Percentiles rank a stretch among this genome's conserved stretches.
phyloP scores from a whole-genome alignment of 2,888 invertebrate species.

The Latrodectus hesperus region DNA sequence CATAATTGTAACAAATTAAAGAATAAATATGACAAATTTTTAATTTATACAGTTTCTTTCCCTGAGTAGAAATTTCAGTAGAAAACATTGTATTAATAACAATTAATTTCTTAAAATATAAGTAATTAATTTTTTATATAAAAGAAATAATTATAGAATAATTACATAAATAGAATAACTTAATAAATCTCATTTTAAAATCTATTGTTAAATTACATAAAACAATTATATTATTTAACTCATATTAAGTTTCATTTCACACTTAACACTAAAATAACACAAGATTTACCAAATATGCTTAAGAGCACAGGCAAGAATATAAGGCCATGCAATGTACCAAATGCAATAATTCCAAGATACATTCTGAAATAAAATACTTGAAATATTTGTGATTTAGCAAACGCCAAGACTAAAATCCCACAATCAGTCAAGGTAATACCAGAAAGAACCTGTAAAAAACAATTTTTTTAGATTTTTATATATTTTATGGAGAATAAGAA shows the following conservation, averaged over 20 bases:
- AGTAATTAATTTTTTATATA: neutral
- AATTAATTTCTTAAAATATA: no score
- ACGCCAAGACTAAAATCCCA: conserved; percentile 95
- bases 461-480: neutral
- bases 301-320: conserved; percentile 97
- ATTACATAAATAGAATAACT: neutral
- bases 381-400: conserved; percentile 98
- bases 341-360: conserved; percentile 97
- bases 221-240: neutral
- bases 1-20: no score
- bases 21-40: no score
- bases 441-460: conserved; percentile 84
- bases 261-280: neutral
- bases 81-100: no score
- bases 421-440: conserved; percentile 98
- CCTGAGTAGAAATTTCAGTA: no score
- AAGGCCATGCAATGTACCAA: conserved; percentile 97
- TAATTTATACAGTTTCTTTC: no score
- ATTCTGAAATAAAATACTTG: conserved; percentile 94
- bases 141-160: neutral
- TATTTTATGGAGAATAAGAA: neutral
- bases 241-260: neutral
- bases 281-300: conserved; percentile 87
- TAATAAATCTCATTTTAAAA: neutral
- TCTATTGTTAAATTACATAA: no score